A percentile compares a stretch with the other conserved stretches of the same genome.
These are phyloP conservation scores for Conger conger DNA, from an alignment of 2,113 vertebrate species.

Conservation along the genomic window DNA sequence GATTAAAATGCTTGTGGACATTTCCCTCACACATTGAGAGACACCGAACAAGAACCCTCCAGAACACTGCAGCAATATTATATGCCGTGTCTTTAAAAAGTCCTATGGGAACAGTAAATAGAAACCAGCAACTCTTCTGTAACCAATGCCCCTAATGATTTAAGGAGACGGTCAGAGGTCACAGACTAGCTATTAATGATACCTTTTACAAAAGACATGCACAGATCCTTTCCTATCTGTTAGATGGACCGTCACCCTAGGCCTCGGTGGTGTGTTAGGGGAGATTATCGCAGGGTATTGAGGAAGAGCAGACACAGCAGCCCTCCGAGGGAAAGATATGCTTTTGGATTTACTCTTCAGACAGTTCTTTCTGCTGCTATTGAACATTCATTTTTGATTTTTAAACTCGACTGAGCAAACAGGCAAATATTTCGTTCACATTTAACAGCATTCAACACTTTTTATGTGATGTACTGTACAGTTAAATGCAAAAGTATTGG, in stretches of 20 bases:
- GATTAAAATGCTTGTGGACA: neutral
- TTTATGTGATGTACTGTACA: no score
- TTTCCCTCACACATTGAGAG: neutral
- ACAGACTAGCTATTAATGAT: conserved; percentile 58
- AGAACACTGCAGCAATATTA: conserved; percentile 5
- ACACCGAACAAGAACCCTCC: neutral
- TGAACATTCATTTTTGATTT: neutral
- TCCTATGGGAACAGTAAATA: conserved; percentile 56
- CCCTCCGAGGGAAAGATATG: neutral
- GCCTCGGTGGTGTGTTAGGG: conserved; percentile 42
- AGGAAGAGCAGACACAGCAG: conserved; percentile 47
- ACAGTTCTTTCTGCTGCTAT: neutral
- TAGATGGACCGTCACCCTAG: conserved; percentile 46
- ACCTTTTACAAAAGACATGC: conserved; percentile 56
- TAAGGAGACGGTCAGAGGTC: conserved; percentile 68
- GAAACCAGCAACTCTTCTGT: conserved; percentile 56
- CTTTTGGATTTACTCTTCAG: neutral
- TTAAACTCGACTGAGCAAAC: no score
- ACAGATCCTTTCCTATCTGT: conserved; percentile 51
- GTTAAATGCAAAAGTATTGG: no score
- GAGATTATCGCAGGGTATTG: conserved; percentile 33
- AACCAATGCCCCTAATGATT: conserved; percentile 55
- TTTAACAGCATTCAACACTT: no score
- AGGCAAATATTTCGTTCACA: no score
- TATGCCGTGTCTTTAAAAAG: conserved; percentile 26